Evolutionary conservation across 92 coral and sea anemone species (phyloP), one percentile per base, ranked within the genome.

Genomic region (Palythoa grandiflora): DNA sequence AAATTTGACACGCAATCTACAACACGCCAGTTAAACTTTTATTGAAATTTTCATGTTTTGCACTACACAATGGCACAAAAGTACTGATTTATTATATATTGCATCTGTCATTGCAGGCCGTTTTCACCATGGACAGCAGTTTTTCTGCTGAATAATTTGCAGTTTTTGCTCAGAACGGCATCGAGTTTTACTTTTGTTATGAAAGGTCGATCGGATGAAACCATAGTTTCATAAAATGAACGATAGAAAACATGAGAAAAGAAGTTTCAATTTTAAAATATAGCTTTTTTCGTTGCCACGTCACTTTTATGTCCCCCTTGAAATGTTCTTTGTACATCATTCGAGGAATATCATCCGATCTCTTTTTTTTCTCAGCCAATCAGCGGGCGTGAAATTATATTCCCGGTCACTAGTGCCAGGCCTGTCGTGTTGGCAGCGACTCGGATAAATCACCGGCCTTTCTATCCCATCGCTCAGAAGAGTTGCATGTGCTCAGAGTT

Each of bases 391-490:
- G 65, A 35, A 70, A 68, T 2, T 47, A 1, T 20, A 10, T 40
- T 72, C 53, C 63, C 3, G 5, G 81, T 19, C 21, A 54, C 83
- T 77, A 77, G 83, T 77, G 83, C 83, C 83, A 77, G 83, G 17
- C 68, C 68, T 5, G 3, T 28, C 19, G 16, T 15, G 55, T 16
- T 2, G 13, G 11, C 16, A 52, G 19, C 38, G 2, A 51, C 38
- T 12, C 17, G 37, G 14, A 51, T 71, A 75, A 6, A 28, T 11
- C 44, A 2, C 1, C 80, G 66, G n/a, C 10, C 83, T 77, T 77
- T 77, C 68, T 54, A 5, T 13, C 9, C 83, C 44, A 77, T 13
- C 68, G 83, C 53, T 77, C 83, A 77, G 83, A 77, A 54, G 83
- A 6, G 50, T 36, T 54, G 68, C 83, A 77, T 77, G 80, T 73